Conservation (phyloP, 2,113 vertebrate genomes). For the Larimichthys crocea region DNA sequence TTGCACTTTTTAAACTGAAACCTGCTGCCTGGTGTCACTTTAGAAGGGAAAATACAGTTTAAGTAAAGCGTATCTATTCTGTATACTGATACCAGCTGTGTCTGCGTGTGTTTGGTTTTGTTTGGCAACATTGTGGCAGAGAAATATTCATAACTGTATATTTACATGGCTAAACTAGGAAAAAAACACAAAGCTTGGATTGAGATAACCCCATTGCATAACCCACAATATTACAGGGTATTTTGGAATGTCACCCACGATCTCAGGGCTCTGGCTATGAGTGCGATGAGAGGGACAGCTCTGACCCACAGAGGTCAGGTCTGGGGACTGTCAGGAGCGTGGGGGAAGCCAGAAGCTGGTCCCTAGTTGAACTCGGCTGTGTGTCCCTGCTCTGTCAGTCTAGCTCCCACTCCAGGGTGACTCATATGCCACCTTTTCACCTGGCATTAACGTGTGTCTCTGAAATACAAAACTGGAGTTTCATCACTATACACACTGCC, state of each 20-base stretch:
- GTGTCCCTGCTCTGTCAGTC: conserved; percentile 56
- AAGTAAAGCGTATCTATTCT: background rate
- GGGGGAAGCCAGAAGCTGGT: conserved; percentile 42
- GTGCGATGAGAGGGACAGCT: conserved; percentile 64
- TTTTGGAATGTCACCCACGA: conserved; percentile 32
- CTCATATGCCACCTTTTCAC: conserved; percentile 47
- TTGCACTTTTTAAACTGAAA: background rate
- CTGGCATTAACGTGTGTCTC: conserved; percentile 9
- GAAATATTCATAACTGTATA: background rate
- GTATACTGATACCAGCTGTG: background rate
- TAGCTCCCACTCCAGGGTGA: conserved; percentile 39
- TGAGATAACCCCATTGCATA: conserved; percentile 7
- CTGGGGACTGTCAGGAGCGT: conserved; percentile 17
- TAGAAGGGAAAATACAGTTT: background rate
- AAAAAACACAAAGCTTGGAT: background rate
- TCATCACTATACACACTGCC: background rate
- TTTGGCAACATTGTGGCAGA: background rate
- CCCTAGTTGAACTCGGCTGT: conserved; percentile 49
- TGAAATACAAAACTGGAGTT: background rate
- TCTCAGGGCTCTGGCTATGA: conserved; percentile 42
- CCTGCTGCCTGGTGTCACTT: background rate
- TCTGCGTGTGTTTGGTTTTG: background rate
- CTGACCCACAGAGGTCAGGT: conserved; percentile 48
- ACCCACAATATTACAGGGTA: conserved; percentile 17
- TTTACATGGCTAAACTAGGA: background rate